phyloP scores from a whole-genome alignment of 2,888 invertebrate genomes.

The Tinea trinotella region DNA sequence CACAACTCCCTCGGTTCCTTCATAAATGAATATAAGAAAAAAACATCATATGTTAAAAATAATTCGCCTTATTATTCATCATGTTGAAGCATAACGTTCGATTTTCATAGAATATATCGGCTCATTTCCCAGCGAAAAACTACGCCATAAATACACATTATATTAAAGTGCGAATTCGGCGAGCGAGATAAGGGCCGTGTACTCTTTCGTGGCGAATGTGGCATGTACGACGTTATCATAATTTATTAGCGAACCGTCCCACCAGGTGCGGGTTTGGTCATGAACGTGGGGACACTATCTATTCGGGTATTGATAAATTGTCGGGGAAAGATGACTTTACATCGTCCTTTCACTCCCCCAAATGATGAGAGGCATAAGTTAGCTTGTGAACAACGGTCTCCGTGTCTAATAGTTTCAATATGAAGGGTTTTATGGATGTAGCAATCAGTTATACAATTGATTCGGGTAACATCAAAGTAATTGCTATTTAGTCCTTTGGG shows the following conservation, averaged over 20 bases:
- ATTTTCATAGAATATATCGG: constrained; percentile 16
- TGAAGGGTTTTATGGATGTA: not conserved
- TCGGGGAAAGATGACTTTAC: constrained; percentile 4
- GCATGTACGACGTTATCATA: constrained; percentile 37
- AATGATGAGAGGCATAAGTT: not conserved
- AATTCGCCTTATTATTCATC: constrained; percentile 7
- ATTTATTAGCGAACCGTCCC: constrained; percentile 34
- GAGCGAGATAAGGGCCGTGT: constrained; percentile 39
- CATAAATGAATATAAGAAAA: no score
- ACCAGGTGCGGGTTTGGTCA: not conserved
- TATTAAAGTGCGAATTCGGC: constrained; percentile 30
- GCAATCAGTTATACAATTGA: not conserved
- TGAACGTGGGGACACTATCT: constrained; percentile 19
- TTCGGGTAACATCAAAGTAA: not conserved
- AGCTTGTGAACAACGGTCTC: not conserved
- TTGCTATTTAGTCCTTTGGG: not conserved
- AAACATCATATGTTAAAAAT: no score
- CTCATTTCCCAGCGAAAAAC: constrained; percentile 26
- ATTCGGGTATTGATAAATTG: constrained; percentile 9
- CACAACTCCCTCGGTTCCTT: no score
- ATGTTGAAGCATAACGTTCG: not conserved
- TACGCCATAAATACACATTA: constrained; percentile 42
- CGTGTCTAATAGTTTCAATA: not conserved
- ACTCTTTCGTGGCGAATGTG: constrained; percentile 30
- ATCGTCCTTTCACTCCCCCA: constrained; percentile 1